Conservation (phyloP, 2,888 invertebrate species). For the Rapana venosa region DNA sequence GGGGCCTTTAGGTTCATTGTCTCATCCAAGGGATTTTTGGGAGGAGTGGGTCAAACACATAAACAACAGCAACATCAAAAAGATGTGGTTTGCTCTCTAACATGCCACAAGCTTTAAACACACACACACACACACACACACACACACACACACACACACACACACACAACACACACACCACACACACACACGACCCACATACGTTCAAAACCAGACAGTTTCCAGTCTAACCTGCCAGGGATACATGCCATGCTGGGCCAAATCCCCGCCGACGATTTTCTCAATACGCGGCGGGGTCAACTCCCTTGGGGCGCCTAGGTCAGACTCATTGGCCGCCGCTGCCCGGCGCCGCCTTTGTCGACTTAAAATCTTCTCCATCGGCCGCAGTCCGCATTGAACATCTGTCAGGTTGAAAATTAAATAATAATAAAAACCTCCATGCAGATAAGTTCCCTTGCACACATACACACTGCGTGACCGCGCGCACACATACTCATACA, state of each 20-base stretch:
- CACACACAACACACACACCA: background rate
- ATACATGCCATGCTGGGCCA: conserved; percentile 67
- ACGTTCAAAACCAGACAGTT: background rate
- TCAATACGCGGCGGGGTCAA: conserved; percentile 30
- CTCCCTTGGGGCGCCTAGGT: background rate
- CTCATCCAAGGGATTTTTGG: too few species aligned
- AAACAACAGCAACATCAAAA: too few species aligned
- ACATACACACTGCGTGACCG: too few species aligned
- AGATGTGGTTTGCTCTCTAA: too few species aligned
- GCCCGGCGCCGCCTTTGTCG: background rate
- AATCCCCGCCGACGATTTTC: conserved; percentile 68
- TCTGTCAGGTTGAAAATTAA: background rate
- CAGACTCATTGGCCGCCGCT: background rate
- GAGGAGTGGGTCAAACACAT: too few species aligned
- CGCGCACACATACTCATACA: too few species aligned
- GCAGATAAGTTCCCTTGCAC: too few species aligned
- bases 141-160: conserved; percentile 26
- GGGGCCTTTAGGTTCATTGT: too few species aligned
- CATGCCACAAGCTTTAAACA: background rate
- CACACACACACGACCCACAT: too few species aligned
- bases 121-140: background rate
- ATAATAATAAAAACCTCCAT: background rate
- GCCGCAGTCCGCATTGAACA: conserved; percentile 54
- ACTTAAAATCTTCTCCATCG: conserved; percentile 46
- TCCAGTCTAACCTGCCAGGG: conserved; percentile 72